phyloP scores from a whole-genome alignment of 92 coral and sea anemone species.

The Phymanthus crucifer region DNA sequence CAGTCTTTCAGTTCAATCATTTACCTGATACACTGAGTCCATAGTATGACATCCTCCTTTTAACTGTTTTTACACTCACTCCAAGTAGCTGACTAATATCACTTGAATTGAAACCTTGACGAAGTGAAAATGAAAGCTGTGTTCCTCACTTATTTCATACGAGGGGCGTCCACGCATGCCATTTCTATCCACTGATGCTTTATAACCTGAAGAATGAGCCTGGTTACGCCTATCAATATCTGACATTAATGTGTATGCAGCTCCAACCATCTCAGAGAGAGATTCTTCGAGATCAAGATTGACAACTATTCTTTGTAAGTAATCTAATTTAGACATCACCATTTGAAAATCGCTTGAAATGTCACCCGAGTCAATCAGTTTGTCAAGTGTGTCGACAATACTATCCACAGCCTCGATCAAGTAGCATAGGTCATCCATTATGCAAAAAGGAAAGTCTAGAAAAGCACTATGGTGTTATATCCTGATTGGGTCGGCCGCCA shows the following conservation, averaged over 20 bases:
- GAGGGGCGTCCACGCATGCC: constrained; percentile 7
- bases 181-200: background rate
- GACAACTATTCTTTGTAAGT: constrained; percentile 44
- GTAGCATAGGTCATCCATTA: constrained; percentile 25
- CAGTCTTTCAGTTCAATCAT: too few species aligned
- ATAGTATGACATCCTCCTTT: background rate
- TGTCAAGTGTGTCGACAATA: constrained; percentile 29
- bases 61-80: background rate
- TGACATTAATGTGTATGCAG: constrained; percentile 34
- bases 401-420: constrained; percentile 22
- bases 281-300: constrained; percentile 40
- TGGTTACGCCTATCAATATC: background rate
- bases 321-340: constrained; percentile 36
- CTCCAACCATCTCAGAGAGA: constrained; percentile 40
- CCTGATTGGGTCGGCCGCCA: background rate
- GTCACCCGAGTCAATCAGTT: constrained; percentile 28
- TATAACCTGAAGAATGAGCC: background rate
- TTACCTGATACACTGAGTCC: constrained; percentile 9
- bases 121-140: background rate
- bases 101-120: constrained; percentile 26
- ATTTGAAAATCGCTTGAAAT: constrained; percentile 37
- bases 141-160: constrained; percentile 12
- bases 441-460: background rate
- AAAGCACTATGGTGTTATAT: background rate
- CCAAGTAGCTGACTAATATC: background rate